Evolutionary conservation across 2,113 vertebrate species (phyloP).

Genomic region (Drymodes brunneopygia): DNA sequence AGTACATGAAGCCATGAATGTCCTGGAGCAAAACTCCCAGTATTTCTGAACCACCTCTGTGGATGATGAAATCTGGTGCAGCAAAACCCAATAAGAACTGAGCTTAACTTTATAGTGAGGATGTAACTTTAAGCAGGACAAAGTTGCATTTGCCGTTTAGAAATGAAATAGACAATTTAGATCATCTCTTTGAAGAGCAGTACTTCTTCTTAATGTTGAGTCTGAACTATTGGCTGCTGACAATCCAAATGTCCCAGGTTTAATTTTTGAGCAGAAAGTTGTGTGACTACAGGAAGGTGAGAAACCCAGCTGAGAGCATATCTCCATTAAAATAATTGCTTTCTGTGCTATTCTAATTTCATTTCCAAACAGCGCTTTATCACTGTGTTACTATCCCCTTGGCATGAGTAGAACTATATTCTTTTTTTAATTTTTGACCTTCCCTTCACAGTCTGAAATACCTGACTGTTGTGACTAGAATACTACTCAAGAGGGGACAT

Average conservation of each 20-base stretch:
- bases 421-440: not conserved
- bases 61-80: not conserved
- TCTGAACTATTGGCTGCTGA: not conserved
- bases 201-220: not conserved
- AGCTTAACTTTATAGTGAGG: not conserved
- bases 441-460: not conserved
- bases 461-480: not conserved
- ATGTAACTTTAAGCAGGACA: not conserved
- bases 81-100: not conserved
- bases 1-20: not conserved
- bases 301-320: not conserved
- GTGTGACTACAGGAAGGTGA: not conserved
- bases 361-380: not conserved
- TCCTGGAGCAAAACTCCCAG: not conserved
- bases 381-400: not conserved
- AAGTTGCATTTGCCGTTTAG: not conserved
- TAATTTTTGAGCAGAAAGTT: not conserved
- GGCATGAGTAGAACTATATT: not conserved
- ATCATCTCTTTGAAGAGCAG: not conserved
- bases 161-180: not conserved
- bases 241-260: not conserved
- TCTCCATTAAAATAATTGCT: not conserved
- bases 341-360: not conserved
- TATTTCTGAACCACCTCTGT: not conserved
- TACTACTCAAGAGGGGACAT: not conserved